Percentiles rank a stretch among this genome's conserved stretches.
phyloP scores from a whole-genome alignment of 1,140 invertebrate species.

The Leptinotarsa lineolata region DNA sequence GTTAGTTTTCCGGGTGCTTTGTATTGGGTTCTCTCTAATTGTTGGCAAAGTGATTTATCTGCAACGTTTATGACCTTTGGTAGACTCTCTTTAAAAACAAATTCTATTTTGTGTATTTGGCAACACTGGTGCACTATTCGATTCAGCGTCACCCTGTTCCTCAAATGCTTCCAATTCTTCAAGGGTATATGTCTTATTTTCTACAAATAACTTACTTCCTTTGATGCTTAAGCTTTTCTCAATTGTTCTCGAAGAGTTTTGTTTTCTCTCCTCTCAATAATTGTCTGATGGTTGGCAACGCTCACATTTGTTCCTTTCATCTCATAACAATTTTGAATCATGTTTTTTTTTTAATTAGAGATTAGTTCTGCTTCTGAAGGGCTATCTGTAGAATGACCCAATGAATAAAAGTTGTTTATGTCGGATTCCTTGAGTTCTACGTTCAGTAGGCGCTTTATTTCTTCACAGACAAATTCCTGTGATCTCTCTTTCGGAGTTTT shows the following conservation, averaged over 20 bases:
- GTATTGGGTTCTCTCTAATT: neutral
- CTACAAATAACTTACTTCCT: neutral
- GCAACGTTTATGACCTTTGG: neutral
- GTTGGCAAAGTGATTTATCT: neutral
- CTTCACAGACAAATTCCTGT: neutral
- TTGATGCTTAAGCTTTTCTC: neutral
- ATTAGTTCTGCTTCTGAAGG: neutral
- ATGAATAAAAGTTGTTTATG: slow-evolving; percentile 1
- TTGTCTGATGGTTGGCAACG: neutral
- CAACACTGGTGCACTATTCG: neutral
- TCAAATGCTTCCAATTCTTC: slow-evolving; percentile 7
- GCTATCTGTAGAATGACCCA: neutral
- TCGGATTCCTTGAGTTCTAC: slow-evolving; percentile 1
- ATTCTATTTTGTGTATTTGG: slow-evolving; percentile 7
- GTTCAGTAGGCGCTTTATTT: neutral
- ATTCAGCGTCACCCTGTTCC: neutral
- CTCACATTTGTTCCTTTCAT: slow-evolving; percentile 1
- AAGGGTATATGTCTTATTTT: neutral
- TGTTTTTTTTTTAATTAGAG: slow-evolving; percentile 3
- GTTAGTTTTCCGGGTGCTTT: neutral
- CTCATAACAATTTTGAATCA: slow-evolving; percentile 2
- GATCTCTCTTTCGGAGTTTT: slow-evolving; percentile 2
- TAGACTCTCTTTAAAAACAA: neutral
- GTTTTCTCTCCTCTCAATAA: neutral
- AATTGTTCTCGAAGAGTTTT: neutral